These are phyloP conservation scores for Venturia canescens DNA, from an alignment of 1,140 invertebrate species.

Conservation along the genomic window DNA sequence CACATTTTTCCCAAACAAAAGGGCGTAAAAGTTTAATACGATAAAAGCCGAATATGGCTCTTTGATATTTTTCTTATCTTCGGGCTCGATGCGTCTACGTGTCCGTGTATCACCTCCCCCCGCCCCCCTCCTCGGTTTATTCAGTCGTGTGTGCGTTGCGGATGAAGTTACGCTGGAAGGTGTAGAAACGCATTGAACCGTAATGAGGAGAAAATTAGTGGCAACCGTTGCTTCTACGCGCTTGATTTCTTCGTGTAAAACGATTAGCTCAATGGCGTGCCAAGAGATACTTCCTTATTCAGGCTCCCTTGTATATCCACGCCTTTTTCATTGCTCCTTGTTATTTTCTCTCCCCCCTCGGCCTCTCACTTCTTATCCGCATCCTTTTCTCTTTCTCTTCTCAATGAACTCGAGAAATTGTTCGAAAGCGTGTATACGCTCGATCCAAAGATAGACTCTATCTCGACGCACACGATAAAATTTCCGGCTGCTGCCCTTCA, in stretches of 20 bases:
- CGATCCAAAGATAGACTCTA: neutral
- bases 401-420: neutral
- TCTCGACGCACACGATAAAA: slow-evolving; percentile 2
- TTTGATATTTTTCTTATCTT: no score
- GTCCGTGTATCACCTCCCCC: neutral
- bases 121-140: neutral
- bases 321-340: neutral
- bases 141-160: neutral
- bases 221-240: slow-evolving; percentile 31
- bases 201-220: slow-evolving; percentile 47
- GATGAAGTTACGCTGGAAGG: slow-evolving; percentile 27
- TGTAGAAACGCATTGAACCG: slow-evolving; percentile 47
- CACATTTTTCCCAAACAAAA: neutral
- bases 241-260: slow-evolving; percentile 44
- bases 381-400: neutral
- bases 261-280: slow-evolving; percentile 42
- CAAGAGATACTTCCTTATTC: slow-evolving; percentile 37
- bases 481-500: slow-evolving; percentile 2
- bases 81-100: no score
- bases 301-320: neutral
- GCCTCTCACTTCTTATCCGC: neutral
- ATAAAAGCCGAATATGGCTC: no score
- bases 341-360: neutral
- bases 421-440: neutral
- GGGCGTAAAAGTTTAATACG: neutral